Evolutionary conservation across 2,797 vertebrate species (phyloP).

Genomic region (Myiotriccus ornatus): DNA sequence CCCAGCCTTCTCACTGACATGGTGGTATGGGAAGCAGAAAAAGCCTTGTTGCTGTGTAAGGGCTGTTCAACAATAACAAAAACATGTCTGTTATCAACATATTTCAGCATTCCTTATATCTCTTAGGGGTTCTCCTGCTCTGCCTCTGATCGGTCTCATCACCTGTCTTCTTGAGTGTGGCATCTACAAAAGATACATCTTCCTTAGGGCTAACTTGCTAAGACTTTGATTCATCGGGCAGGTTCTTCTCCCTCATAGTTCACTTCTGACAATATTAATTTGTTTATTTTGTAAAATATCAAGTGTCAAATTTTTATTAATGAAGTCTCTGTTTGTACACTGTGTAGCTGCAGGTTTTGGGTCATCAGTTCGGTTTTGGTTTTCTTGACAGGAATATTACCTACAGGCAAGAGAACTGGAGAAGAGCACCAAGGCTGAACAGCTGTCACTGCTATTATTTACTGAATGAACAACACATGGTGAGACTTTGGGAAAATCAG

Average conservation of each 20-base stretch:
- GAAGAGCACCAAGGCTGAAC: neutral
- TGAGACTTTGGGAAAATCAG: neutral
- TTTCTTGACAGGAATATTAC: neutral
- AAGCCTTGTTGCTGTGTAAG: neutral
- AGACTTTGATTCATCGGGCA: neutral
- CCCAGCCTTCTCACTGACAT: accelerated
- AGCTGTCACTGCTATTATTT: neutral
- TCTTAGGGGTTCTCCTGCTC: neutral
- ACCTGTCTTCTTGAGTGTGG: neutral
- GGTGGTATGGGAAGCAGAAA: neutral
- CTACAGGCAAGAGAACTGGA: neutral
- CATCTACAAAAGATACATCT: neutral
- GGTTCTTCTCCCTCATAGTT: neutral
- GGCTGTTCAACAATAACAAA: neutral
- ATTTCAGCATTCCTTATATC: neutral
- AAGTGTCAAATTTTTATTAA: neutral
- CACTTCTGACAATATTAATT: neutral
- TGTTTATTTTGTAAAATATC: neutral
- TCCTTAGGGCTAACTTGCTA: neutral
- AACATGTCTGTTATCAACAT: neutral
- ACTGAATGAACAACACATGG: neutral
- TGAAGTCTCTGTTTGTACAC: neutral
- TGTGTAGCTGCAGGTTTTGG: neutral
- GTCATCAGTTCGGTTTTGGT: neutral
- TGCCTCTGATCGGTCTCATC: neutral